A percentile compares a stretch with the other conserved stretches of the same genome.
phyloP scores from a whole-genome alignment of 2,113 vertebrate species.

The Strigops habroptila region DNA sequence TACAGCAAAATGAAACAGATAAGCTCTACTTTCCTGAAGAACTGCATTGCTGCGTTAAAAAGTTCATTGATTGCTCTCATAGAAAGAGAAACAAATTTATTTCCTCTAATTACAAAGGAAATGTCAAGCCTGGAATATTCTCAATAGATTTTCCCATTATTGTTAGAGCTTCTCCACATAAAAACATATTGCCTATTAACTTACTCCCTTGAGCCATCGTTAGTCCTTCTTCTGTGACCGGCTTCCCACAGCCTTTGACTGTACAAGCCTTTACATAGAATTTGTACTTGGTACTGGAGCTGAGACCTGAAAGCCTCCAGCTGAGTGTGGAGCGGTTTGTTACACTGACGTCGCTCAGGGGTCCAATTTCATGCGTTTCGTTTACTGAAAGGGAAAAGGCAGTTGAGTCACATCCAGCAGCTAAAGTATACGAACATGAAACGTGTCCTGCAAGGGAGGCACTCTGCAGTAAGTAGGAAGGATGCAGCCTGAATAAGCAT shows the following conservation, averaged over 20 bases:
- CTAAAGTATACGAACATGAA: neutral
- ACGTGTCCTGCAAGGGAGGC: neutral
- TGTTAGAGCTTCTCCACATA: neutral
- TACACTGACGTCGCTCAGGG: slow-evolving; percentile 77
- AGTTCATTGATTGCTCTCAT: neutral
- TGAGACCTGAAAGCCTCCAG: slow-evolving; percentile 81
- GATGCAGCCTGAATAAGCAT: neutral
- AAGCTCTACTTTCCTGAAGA: neutral
- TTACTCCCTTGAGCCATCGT: slow-evolving; percentile 87
- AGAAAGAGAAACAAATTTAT: slow-evolving; percentile 1
- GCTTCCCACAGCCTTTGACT: slow-evolving; percentile 83
- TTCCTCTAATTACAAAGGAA: slow-evolving; percentile 12
- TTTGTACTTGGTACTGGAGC: slow-evolving; percentile 86
- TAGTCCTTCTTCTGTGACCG: slow-evolving; percentile 82
- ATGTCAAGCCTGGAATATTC: neutral
- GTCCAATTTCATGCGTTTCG: slow-evolving; percentile 82
- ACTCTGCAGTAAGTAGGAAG: neutral
- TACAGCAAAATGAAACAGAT: neutral
- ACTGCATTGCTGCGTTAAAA: neutral
- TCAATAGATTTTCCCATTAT: neutral
- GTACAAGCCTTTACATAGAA: slow-evolving; percentile 91
- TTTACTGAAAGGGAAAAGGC: slow-evolving; percentile 80
- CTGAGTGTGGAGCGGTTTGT: slow-evolving; percentile 73
- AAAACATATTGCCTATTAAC: slow-evolving; percentile 18
- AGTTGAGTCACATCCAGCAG: neutral